phyloP scores from a whole-genome alignment of 2,113 vertebrate species.

The Pipra filicauda region DNA sequence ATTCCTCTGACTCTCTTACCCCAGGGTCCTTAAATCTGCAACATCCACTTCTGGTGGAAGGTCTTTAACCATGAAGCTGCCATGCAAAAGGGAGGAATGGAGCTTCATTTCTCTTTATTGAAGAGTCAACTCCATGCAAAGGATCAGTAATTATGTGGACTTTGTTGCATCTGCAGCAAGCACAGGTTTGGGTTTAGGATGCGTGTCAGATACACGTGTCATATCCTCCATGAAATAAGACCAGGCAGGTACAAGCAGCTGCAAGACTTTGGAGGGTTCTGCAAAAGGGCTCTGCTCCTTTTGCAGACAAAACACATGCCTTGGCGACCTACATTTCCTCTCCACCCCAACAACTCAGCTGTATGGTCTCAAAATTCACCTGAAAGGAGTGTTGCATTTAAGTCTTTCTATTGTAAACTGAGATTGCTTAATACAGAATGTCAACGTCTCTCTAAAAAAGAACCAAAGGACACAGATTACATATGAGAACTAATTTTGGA shows the following conservation, averaged over 20 bases:
- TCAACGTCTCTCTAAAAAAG: neutral
- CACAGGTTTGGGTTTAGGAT: neutral
- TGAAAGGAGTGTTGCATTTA: neutral
- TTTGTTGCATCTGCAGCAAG: neutral
- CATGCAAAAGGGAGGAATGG: neutral
- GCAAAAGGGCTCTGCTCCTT: neutral
- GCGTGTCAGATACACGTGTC: neutral
- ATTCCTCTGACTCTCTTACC: neutral
- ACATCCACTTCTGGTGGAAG: neutral
- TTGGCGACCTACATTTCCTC: neutral
- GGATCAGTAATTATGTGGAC: neutral
- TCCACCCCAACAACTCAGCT: neutral
- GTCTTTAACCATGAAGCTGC: neutral
- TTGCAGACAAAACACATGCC: neutral
- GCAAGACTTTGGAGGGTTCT: neutral
- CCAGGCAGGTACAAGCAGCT: neutral
- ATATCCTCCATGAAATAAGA: neutral
- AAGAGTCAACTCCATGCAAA: neutral
- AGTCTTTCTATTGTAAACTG: neutral
- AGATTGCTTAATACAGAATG: neutral
- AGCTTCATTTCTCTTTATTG: neutral
- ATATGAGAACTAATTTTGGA: neutral
- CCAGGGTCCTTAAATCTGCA: neutral
- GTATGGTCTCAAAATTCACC: neutral
- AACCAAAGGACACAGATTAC: neutral